phyloP scores from a whole-genome alignment of 35 echinoderm and acorn worm genomes.

The Apostichopus japonicus region DNA sequence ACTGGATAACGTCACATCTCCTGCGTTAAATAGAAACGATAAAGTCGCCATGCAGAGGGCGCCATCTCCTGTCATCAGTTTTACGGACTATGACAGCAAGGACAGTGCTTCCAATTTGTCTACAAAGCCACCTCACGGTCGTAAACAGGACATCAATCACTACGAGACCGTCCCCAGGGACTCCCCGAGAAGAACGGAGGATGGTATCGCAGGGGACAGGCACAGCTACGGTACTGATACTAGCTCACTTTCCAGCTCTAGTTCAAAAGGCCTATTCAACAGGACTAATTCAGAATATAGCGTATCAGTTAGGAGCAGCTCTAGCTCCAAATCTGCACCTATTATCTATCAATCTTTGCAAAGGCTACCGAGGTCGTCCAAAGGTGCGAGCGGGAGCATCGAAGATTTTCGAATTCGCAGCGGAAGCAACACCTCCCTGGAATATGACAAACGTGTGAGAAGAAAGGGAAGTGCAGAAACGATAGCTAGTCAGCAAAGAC shows the following conservation, averaged over 20 bases:
- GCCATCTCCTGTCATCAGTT: slow-evolving; percentile 64
- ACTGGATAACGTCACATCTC: slow-evolving; percentile 70
- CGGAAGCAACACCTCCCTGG: slow-evolving; percentile 48
- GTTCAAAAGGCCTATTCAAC: slow-evolving; percentile 21
- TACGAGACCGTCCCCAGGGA: slow-evolving; percentile 16
- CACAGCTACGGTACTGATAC: slow-evolving; percentile 49
- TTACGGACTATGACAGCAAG: not conserved
- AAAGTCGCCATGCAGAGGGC: slow-evolving; percentile 29
- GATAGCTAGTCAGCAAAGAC: slow-evolving; percentile 17
- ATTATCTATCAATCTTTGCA: slow-evolving; percentile 50
- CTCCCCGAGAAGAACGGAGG: not conserved
- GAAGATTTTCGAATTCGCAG: slow-evolving; percentile 39
- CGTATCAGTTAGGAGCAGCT: slow-evolving; percentile 18
- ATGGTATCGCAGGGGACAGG: slow-evolving; percentile 25
- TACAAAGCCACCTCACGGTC: slow-evolving; percentile 18
- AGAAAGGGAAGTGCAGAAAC: not conserved
- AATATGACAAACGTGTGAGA: slow-evolving; percentile 17
- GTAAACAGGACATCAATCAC: not conserved
- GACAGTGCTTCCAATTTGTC: slow-evolving; percentile 3
- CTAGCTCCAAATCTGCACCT: not conserved
- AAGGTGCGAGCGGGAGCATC: slow-evolving; percentile 23
- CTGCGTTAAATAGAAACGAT: slow-evolving; percentile 66
- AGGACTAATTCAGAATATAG: slow-evolving; percentile 50
- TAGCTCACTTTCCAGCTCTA: slow-evolving; percentile 43
- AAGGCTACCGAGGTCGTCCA: slow-evolving; percentile 25